Conservation (phyloP, 2,888 invertebrate genomes). For the Panzeria rudis region DNA sequence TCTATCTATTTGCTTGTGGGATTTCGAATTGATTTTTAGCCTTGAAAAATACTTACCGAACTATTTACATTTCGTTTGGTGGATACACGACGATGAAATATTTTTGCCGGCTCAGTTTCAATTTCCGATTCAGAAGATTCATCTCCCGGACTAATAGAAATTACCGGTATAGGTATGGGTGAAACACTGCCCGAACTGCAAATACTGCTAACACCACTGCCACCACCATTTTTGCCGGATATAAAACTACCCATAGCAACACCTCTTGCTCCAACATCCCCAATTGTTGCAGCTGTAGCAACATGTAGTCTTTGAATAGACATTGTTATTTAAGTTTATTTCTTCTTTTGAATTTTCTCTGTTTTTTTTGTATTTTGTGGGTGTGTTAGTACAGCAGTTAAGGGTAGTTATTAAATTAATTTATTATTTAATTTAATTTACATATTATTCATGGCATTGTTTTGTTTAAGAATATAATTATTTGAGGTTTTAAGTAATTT, state of each 20-base stretch:
- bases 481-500: slow-evolving; percentile 10
- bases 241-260: slow-evolving; percentile 21
- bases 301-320: slow-evolving; percentile 66
- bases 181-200: slow-evolving; percentile 81
- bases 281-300: slow-evolving; percentile 57
- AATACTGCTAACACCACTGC: slow-evolving; percentile 76
- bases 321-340: slow-evolving; percentile 44
- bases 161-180: slow-evolving; percentile 79
- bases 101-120: slow-evolving; percentile 90
- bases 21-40: slow-evolving; percentile 47
- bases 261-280: slow-evolving; percentile 2
- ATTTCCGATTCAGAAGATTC: slow-evolving; percentile 92
- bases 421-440: slow-evolving; percentile 25
- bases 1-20: slow-evolving; percentile 15
- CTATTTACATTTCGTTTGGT: slow-evolving; percentile 92
- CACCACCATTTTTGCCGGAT: slow-evolving; percentile 42
- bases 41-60: slow-evolving; percentile 86
- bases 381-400: background rate
- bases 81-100: slow-evolving; percentile 91
- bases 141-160: slow-evolving; percentile 83
- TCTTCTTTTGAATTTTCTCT: slow-evolving; percentile 19
- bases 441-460: slow-evolving; percentile 44
- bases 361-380: slow-evolving; percentile 15
- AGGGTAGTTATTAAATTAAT: slow-evolving; percentile 41
- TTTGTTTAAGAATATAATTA: background rate